Base-by-base conservation (phyloP, 2,797 vertebrate species). In the Nothura maculosa region DNA sequence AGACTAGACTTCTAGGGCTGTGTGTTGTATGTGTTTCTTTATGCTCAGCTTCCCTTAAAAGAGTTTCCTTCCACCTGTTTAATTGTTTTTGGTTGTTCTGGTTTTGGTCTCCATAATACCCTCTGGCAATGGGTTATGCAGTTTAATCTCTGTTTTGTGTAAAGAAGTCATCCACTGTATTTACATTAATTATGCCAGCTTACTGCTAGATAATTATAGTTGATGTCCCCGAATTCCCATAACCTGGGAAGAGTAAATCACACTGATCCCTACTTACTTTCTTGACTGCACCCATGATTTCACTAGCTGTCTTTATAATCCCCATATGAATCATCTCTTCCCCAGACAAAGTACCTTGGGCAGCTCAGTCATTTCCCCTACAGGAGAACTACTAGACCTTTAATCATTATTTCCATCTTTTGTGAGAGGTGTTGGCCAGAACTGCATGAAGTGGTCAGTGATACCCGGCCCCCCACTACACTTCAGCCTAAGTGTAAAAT, bases 71-170 rank as follows among this genome's bases (percentile, higher is more conserved):
- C 30, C 32, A 32, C 58, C 7, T 55, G 28, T 55, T 55, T n/a
- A 55, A n/a, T 55, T 55, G 30, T 20, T 55, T 54, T 1, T 57
- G 81, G 42, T 6, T 70, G 48, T 40, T 70, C 28, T n/a, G 36
- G 22, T 27, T 70, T 70, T 78, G 79, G 20, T 22, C 22, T 81
- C 57, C 42, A n/a, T 0, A 0, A 58, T 58, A 62, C 15, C 57
- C 17, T 70, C 64, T 66, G 64, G 84, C 74, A 81, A 19, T 30
- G 30, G 36, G 32, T 45, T 62, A 22, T 61, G 6, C 32, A 64
- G 55, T 79, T 86, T 90, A 74, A 80, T 77, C 77, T 64, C 60
- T 57, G 36, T 43, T 89, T 82, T 58, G 32, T 62, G 42, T 87
- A 85, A 69, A 77, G 55, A 61, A 81, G 25, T 27, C 21, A 27